Base-by-base conservation (phyloP, 1,140 invertebrate species). In the Euwallacea fornicatus region DNA sequence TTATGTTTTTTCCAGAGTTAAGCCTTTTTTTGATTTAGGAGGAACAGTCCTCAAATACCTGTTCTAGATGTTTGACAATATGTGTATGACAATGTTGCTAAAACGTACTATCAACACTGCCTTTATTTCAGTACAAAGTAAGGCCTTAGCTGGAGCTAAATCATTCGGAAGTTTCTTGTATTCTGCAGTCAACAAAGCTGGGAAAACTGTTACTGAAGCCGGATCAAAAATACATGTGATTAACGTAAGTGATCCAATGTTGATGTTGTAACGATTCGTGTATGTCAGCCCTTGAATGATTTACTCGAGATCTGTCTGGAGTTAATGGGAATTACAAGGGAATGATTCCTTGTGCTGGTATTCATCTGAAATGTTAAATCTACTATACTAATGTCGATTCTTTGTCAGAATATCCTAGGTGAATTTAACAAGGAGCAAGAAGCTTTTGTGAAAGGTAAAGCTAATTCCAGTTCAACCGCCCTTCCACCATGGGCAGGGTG, bases 351-450 rank as follows among this genome's bases (percentile, higher is more conserved):
- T 33, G 21, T 33, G 21, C 4, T 33, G 21, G 21, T 33, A 33
- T 33, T 33, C 21, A 4, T 33, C 21, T 33, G 21, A 33, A 33
- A 33, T 33, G 21, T 33, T 33, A 33, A 33, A 33, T 33, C 4
- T 33, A 33, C 21, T 33, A 4, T 33, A 33, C 1, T 33, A 33
- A 33, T 4, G 21, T 33, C 21, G 21, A 33, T 33, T 33, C 21
- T 33, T 33, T 33, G 21, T 77, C 85, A 98, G 95, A 96, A 93
- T 82, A 90, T 98, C 80, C 86, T 98, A 75, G 93, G 93, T 62
- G 95, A 98, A 77, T 95, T 99, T 82, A 96, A 95, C 82, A 95
- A 95, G 82, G 96, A 98, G 82, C 96, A 98, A 83, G 95, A 97
- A 76, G 93, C 93, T 60, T 98, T 98, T 83, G 90, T 97, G 73